Evolutionary conservation across 2,797 vertebrate genomes (phyloP).

Genomic region (Darevskia nairensis): DNA sequence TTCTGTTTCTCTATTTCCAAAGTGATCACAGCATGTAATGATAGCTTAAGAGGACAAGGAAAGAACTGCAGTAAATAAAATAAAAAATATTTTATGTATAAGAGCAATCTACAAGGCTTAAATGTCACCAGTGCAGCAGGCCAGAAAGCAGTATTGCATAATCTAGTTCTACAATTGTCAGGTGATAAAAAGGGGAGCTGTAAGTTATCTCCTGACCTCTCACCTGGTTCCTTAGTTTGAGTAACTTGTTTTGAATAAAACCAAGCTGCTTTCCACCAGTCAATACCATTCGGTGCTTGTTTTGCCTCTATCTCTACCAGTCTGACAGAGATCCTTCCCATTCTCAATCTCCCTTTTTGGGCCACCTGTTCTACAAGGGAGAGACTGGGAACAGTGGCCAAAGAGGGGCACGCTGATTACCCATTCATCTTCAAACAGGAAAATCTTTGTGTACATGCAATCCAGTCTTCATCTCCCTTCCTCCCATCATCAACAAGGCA

Average conservation of each 20-base stretch:
- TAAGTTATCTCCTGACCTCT: too few species aligned
- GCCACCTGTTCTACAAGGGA: not conserved
- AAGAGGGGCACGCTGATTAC: not conserved
- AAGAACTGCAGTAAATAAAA: not conserved
- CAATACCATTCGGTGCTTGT: not conserved
- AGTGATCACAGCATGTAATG: not conserved
- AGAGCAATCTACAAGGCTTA: not conserved
- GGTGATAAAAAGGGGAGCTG: too few species aligned
- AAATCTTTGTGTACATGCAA: not conserved
- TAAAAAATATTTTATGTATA: too few species aligned
- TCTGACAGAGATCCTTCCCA: not conserved
- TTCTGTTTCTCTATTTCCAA: not conserved
- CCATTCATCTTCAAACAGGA: not conserved
- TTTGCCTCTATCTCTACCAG: not conserved
- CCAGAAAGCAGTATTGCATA: too few species aligned
- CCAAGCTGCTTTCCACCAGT: too few species aligned
- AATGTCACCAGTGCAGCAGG: too few species aligned
- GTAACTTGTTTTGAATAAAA: too few species aligned
- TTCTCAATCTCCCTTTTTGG: not conserved
- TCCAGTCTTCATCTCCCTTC: not conserved
- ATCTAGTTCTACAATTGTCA: too few species aligned
- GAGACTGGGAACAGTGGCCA: not conserved
- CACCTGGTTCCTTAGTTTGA: too few species aligned
- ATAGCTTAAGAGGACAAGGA: not conserved
- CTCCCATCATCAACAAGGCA: not conserved